A percentile compares a stretch with the other conserved stretches of the same genome.
Conservation (phyloP, 2,113 vertebrate species). For the Dicrurus megarhynchus region DNA sequence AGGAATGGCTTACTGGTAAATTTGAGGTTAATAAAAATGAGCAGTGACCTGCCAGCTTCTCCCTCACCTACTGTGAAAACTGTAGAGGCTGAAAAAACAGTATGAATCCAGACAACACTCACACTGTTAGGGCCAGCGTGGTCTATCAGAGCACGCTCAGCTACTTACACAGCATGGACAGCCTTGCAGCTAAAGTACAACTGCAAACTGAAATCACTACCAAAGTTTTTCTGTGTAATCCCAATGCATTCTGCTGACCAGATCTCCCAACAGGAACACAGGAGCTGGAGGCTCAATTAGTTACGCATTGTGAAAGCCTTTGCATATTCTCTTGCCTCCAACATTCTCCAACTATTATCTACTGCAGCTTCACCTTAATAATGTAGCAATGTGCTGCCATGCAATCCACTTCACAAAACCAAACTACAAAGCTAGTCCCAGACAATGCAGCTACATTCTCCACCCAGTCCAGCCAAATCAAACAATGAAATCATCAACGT, state of each 20-base stretch:
- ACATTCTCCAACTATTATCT: constrained; percentile 13
- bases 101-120: background rate
- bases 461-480: constrained; percentile 60
- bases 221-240: background rate
- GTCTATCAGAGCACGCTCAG: background rate
- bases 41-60: background rate
- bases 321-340: background rate
- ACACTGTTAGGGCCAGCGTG: background rate
- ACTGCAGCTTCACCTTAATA: constrained; percentile 41
- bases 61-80: background rate
- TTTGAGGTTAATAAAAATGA: background rate
- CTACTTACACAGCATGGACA: background rate
- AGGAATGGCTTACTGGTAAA: background rate
- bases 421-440: constrained; percentile 42
- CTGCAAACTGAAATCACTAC: background rate
- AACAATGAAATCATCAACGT: constrained; percentile 51
- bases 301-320: background rate
- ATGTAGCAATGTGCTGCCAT: background rate
- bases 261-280: background rate
- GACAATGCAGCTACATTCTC: constrained; percentile 50
- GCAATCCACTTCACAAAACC: constrained; percentile 32
- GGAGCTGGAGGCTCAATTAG: background rate
- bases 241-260: constrained; percentile 8
- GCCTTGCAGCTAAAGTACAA: background rate
- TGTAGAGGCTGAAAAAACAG: background rate